Percentiles rank a stretch among this genome's conserved stretches.
Conservation (phyloP, 2,113 vertebrate genomes). For the Trachemys scripta region DNA sequence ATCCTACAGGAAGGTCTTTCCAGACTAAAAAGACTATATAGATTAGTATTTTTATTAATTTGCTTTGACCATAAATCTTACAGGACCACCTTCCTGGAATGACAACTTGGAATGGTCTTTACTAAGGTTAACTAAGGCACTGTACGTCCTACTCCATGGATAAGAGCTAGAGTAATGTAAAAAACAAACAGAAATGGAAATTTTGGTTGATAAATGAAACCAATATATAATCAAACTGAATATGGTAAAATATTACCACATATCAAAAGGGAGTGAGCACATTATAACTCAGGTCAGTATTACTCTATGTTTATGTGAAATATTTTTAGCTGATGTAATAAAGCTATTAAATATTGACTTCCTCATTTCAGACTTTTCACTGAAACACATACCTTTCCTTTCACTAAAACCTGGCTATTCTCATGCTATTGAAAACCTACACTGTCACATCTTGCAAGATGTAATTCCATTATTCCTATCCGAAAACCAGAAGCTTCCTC, state of each 20-base stretch:
- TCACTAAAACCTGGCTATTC: background rate
- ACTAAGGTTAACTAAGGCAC: background rate
- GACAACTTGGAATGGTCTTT: background rate
- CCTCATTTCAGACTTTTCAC: background rate
- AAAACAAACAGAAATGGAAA: background rate
- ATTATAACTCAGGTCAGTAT: background rate
- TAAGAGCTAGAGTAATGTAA: background rate
- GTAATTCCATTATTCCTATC: background rate
- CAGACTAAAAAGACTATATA: background rate
- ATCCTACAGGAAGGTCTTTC: background rate
- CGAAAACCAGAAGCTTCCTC: background rate
- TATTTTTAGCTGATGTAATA: background rate
- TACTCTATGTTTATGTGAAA: background rate
- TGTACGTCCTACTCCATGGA: background rate
- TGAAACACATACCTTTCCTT: rapidly evolving
- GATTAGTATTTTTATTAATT: background rate
- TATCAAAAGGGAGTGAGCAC: background rate
- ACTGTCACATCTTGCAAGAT: rapidly evolving
- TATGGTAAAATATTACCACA: background rate
- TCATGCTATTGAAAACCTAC: background rate
- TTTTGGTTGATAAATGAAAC: background rate
- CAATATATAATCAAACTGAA: background rate
- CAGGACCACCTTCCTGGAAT: background rate
- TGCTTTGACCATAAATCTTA: background rate
- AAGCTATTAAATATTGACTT: background rate